Conservation (phyloP, 2,113 vertebrate species). For the Tretioscincus oriximinensis region DNA sequence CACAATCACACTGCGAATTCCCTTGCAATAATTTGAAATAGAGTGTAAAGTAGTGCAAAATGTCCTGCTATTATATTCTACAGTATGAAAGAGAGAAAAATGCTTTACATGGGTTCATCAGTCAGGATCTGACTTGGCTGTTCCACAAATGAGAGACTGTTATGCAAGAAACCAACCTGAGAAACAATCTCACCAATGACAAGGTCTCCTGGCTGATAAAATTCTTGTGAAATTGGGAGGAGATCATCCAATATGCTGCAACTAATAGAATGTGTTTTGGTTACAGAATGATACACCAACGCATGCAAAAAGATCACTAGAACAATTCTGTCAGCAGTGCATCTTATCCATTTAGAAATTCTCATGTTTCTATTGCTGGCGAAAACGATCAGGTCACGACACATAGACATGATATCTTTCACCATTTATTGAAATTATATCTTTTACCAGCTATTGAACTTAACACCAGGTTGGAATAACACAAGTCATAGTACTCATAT, state of each 20-base stretch:
- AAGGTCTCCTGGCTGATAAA: conserved; percentile 1
- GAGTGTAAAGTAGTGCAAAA: too few relatives aligned
- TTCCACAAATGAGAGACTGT: background rate
- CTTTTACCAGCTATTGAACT: too few relatives aligned
- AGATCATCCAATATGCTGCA: background rate
- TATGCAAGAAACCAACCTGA: background rate
- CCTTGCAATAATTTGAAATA: too few relatives aligned
- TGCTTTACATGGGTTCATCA: background rate
- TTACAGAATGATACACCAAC: background rate
- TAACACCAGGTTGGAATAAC: too few relatives aligned
- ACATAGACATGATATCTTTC: too few relatives aligned
- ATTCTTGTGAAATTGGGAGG: too few relatives aligned
- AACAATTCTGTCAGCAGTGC: background rate
- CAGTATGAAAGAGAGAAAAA: background rate
- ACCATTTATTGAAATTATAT: too few relatives aligned
- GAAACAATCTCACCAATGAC: background rate
- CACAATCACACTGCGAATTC: too few relatives aligned
- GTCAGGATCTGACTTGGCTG: background rate
- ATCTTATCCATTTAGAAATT: too few relatives aligned
- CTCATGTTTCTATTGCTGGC: background rate
- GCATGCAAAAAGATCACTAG: background rate
- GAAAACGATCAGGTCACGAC: too few relatives aligned
- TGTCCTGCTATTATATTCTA: too few relatives aligned
- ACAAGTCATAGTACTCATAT: too few relatives aligned
- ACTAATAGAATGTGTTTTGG: background rate